phyloP scores from a whole-genome alignment of 2,888 invertebrate genomes.

The Chaetoderma sp. region DNA sequence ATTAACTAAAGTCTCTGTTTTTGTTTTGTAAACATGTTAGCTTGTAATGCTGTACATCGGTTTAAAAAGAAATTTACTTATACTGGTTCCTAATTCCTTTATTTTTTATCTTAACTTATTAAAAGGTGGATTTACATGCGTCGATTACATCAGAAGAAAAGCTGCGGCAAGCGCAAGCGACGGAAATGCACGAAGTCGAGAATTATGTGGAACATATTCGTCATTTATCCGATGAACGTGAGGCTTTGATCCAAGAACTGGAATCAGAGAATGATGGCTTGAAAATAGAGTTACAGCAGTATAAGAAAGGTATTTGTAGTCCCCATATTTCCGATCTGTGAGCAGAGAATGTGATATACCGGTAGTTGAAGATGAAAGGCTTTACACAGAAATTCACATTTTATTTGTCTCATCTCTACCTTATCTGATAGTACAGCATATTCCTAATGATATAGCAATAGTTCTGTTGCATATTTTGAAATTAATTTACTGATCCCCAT shows the following conservation, averaged over 20 bases:
- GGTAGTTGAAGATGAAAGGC: neutral
- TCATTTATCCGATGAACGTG: constrained; percentile 63
- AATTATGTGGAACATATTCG: constrained; percentile 70
- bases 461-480: too few relatives aligned
- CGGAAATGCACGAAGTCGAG: constrained; percentile 71
- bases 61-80: neutral
- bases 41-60: too few relatives aligned
- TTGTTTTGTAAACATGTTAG: too few relatives aligned
- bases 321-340: too few relatives aligned
- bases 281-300: constrained; percentile 53
- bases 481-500: too few relatives aligned
- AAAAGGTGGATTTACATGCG: constrained; percentile 46
- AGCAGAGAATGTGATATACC: neutral
- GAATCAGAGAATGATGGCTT: constrained; percentile 65
- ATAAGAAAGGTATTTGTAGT: constrained; percentile 54
- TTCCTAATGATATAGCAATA: too few relatives aligned
- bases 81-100: neutral
- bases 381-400: neutral
- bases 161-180: constrained; percentile 56
- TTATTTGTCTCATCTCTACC: neutral
- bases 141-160: constrained; percentile 51
- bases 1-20: neutral
- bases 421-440: too few relatives aligned
- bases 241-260: constrained; percentile 64
- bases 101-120: neutral